These are phyloP conservation scores for Crocodylus rhombifer DNA, from an alignment of 2,797 vertebrate species.

Conservation along the genomic window DNA sequence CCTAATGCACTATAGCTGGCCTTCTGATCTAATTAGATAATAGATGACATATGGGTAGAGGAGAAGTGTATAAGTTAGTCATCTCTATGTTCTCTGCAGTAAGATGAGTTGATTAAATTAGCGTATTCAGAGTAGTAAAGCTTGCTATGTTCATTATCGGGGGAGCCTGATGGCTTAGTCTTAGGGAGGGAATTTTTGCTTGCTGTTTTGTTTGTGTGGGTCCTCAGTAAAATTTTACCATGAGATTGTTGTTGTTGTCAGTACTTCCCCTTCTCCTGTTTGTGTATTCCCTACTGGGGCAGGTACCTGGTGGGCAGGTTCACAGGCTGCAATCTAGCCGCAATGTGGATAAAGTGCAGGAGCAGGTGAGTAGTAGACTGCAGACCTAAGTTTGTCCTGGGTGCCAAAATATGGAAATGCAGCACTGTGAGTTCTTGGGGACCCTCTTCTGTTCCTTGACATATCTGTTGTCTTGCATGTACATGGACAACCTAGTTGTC, in stretches of 20 bases:
- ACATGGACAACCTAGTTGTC: too few relatives aligned
- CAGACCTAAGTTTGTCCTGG: neutral
- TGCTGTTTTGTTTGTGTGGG: neutral
- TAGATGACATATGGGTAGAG: neutral
- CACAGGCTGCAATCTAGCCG: fast-evolving
- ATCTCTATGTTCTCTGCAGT: fast-evolving
- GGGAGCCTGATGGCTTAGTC: fast-evolving
- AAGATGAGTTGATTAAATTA: neutral
- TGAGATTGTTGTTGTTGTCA: neutral
- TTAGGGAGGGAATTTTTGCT: fast-evolving
- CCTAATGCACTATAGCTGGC: neutral
- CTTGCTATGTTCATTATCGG: neutral
- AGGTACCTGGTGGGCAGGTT: neutral
- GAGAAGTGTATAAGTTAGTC: neutral
- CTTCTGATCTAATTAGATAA: constrained; percentile 19
- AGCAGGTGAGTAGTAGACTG: neutral
- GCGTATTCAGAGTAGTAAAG: neutral
- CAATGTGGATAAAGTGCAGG: neutral
- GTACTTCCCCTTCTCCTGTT: constrained; percentile 4
- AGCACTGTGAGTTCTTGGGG: neutral
- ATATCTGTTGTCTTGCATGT: neutral
- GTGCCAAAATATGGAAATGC: neutral
- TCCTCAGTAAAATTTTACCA: neutral
- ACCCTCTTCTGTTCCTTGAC: neutral
- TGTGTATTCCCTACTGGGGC: neutral